A percentile compares a stretch with the other conserved stretches of the same genome.
Conservation (phyloP, 2,113 vertebrate genomes). For the Tupaia tana region DNA sequence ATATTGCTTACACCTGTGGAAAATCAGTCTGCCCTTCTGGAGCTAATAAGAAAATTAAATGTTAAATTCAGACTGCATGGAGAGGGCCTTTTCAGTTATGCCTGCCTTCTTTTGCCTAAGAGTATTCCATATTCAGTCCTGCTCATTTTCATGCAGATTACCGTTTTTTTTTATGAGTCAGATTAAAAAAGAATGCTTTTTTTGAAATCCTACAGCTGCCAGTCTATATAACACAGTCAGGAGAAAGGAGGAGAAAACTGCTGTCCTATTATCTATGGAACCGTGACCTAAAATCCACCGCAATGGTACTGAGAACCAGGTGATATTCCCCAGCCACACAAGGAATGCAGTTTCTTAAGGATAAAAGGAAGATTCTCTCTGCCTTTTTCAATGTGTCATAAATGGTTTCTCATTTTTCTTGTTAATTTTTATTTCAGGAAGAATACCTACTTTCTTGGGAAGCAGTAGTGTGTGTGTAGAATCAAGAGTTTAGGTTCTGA, state of each 20-base stretch:
- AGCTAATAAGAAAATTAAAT: slow-evolving; percentile 75
- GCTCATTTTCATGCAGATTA: slow-evolving; percentile 72
- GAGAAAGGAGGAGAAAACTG: not conserved
- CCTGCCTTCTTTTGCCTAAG: slow-evolving; percentile 53
- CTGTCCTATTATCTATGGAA: slow-evolving; percentile 49
- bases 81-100: slow-evolving; percentile 51
- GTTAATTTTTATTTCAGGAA: not conserved
- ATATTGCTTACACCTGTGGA: slow-evolving; percentile 68
- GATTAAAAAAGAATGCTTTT: slow-evolving; percentile 46
- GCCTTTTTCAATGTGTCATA: not conserved
- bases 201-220: slow-evolving; percentile 58
- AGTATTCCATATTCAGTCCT: slow-evolving; percentile 61
- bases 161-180: slow-evolving; percentile 58
- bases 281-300: slow-evolving; percentile 29
- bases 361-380: not conserved
- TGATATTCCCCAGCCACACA: not conserved
- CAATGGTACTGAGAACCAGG: not conserved
- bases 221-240: slow-evolving; percentile 49
- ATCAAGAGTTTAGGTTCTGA: slow-evolving; percentile 15
- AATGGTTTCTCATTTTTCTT: slow-evolving; percentile 13
- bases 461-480: not conserved
- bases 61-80: slow-evolving; percentile 52
- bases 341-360: not conserved
- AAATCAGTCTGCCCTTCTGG: slow-evolving; percentile 65
- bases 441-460: not conserved